Conservation (phyloP, 2,113 vertebrate species). For the Pandion haliaetus region DNA sequence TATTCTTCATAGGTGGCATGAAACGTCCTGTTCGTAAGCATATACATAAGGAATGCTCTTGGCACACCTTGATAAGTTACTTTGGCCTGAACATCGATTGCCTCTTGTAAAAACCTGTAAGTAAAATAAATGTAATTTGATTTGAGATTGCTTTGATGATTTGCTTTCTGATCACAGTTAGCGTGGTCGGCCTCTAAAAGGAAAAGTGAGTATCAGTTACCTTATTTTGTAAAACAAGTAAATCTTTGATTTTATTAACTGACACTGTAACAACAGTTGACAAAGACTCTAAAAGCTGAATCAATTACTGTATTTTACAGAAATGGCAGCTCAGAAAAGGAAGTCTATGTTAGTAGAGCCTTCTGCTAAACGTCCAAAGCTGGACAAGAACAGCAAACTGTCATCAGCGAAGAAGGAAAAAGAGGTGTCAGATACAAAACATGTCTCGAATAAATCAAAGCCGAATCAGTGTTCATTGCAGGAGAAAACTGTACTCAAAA, state of each 20-base stretch:
- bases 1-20: constrained; percentile 65
- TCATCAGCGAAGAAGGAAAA: constrained; percentile 61
- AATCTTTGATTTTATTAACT: not conserved
- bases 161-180: not conserved
- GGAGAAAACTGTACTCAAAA: constrained; percentile 71
- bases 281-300: constrained; percentile 3
- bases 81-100: constrained; percentile 69
- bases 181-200: not conserved
- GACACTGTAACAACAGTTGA: not conserved
- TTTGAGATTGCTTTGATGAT: not conserved
- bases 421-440: constrained; percentile 65
- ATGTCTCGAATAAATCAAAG: constrained; percentile 72
- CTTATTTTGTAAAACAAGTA: not conserved
- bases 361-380: constrained; percentile 73
- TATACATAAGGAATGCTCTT: constrained; percentile 76
- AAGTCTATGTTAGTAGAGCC: constrained; percentile 69
- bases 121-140: constrained; percentile 49
- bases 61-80: constrained; percentile 72
- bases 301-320: constrained; percentile 68
- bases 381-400: constrained; percentile 67
- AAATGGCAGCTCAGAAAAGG: constrained; percentile 80
- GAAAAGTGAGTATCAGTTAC: not conserved
- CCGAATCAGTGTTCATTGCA: constrained; percentile 37
- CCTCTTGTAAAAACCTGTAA: constrained; percentile 76
- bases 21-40: constrained; percentile 58